Evolutionary conservation across 1,140 invertebrate genomes (phyloP).

Genomic region (Neuroterus valhalla): DNA sequence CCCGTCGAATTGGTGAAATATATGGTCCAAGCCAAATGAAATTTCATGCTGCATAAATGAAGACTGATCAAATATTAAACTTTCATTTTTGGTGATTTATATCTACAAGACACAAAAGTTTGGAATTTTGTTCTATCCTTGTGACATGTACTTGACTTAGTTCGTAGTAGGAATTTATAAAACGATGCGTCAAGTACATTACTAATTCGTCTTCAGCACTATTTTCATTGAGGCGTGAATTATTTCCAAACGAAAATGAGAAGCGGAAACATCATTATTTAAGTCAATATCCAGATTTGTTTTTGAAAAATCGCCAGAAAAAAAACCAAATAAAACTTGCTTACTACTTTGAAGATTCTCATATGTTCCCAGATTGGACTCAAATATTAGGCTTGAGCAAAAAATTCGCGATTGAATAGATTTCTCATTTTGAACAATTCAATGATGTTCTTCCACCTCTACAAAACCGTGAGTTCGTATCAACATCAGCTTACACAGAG

Average conservation of each 20-base stretch:
- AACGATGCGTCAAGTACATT: slow-evolving; percentile 39
- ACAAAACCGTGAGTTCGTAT: too few relatives aligned
- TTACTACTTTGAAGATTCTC: too few relatives aligned
- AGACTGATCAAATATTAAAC: slow-evolving; percentile 56
- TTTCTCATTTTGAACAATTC: too few relatives aligned
- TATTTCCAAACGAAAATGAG: slow-evolving; percentile 45
- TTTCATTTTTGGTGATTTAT: slow-evolving; percentile 53
- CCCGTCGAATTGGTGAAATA: too few relatives aligned
- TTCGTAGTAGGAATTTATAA: slow-evolving; percentile 42
- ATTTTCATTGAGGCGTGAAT: slow-evolving; percentile 11
- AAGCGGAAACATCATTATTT: slow-evolving; percentile 58
- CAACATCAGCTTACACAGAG: too few relatives aligned
- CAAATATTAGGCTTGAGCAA: too few relatives aligned
- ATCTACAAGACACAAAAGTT: slow-evolving; percentile 39
- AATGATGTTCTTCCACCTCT: too few relatives aligned
- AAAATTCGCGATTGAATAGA: too few relatives aligned
- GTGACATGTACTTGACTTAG: slow-evolving; percentile 50
- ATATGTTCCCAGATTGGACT: too few relatives aligned
- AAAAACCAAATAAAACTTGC: too few relatives aligned
- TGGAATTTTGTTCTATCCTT: slow-evolving; percentile 54
- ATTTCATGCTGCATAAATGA: slow-evolving; percentile 51
- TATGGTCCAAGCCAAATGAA: not conserved
- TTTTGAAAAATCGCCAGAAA: slow-evolving; percentile 44
- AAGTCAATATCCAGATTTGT: slow-evolving; percentile 52
- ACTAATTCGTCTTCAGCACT: slow-evolving; percentile 40